Percentiles rank a stretch among this genome's conserved stretches.
Conservation (phyloP, 2,113 vertebrate species). For the Mustelus asterias region DNA sequence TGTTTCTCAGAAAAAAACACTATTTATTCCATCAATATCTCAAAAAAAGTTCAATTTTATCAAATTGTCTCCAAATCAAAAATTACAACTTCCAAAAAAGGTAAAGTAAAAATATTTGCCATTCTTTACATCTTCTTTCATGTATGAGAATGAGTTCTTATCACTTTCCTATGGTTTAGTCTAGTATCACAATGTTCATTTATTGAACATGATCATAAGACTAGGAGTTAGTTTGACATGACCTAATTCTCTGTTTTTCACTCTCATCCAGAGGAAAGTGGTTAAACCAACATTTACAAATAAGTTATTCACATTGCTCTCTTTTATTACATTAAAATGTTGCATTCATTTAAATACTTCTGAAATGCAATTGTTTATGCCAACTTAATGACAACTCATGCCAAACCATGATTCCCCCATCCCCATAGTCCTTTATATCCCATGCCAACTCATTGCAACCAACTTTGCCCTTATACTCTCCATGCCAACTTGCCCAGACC, state of each 20-base stretch:
- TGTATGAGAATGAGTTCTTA: not conserved
- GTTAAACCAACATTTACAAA: not conserved
- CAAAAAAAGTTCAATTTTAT: not conserved
- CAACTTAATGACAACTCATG: too few species aligned
- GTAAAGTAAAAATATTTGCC: not conserved
- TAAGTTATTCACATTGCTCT: not conserved
- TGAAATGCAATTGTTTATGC: not conserved
- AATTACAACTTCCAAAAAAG: not conserved
- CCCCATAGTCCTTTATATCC: too few species aligned
- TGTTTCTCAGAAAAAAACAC: not conserved
- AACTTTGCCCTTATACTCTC: too few species aligned
- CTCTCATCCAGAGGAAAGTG: not conserved
- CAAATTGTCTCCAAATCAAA: not conserved
- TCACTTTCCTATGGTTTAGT: not conserved
- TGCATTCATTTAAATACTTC: not conserved
- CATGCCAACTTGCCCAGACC: too few species aligned
- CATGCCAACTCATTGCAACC: too few species aligned
- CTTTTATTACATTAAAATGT: not conserved
- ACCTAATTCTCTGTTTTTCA: not conserved
- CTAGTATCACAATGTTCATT: not conserved
- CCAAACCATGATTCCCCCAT: too few species aligned
- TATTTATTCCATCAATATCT: not conserved
- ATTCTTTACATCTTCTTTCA: not conserved
- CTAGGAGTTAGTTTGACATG: not conserved
- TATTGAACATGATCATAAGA: constrained; percentile 2